These are phyloP conservation scores for Stictonetta naevosa DNA, from an alignment of 2,113 vertebrate genomes.

Conservation along the genomic window DNA sequence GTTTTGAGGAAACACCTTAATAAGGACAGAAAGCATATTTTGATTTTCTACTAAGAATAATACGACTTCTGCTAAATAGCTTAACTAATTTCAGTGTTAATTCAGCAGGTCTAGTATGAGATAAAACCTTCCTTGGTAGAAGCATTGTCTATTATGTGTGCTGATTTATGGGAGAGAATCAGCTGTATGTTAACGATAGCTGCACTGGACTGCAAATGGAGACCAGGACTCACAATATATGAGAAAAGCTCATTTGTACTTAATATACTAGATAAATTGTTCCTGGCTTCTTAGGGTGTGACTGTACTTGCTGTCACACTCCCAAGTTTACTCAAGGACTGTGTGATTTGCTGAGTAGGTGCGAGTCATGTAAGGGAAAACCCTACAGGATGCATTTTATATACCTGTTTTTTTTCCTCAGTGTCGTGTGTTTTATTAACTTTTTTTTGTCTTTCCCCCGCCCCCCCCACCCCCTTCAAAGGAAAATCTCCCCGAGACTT, in stretches of 20 bases:
- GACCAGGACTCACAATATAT: not conserved
- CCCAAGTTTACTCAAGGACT: constrained; percentile 20
- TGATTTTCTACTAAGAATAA: not conserved
- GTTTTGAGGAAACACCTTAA: not conserved
- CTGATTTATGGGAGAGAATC: constrained; percentile 5
- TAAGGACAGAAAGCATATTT: not conserved
- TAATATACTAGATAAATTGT: constrained; percentile 37
- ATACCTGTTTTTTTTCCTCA: not conserved
- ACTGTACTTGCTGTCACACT: constrained; percentile 30
- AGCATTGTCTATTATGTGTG: not conserved
- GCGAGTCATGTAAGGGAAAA: constrained; percentile 4
- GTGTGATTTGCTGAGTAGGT: constrained; percentile 30
- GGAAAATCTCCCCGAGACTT: not conserved
- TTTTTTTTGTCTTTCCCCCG: not conserved
- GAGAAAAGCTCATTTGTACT: constrained; percentile 12
- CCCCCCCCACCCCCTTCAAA: not conserved
- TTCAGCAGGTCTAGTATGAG: not conserved
- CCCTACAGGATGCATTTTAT: not conserved
- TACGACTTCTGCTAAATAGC: not conserved
- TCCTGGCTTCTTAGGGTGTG: constrained; percentile 17
- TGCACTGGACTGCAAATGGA: not conserved
- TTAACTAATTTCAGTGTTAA: not conserved
- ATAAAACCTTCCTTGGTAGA: not conserved
- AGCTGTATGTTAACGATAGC: not conserved
- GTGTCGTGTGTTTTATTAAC: not conserved